A percentile compares a stretch with the other conserved stretches of the same genome.
Evolutionary conservation across 2,888 invertebrate species (phyloP).

Genomic region (Macrosiphum euphorbiae): DNA sequence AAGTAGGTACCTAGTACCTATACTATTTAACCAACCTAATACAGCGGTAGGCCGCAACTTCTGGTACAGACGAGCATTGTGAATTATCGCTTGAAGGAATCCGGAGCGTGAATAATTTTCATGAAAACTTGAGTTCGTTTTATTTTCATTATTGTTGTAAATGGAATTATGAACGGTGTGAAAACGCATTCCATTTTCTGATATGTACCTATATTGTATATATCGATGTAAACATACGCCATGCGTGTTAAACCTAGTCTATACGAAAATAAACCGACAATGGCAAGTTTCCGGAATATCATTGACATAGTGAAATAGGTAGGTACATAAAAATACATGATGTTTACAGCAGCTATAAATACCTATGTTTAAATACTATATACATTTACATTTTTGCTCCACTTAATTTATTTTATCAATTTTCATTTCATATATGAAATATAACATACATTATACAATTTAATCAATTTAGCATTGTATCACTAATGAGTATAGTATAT

Average conservation of each 20-base stretch:
- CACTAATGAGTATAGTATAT: no score
- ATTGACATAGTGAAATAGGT: background rate
- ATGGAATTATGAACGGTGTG: slow-evolving; percentile 23
- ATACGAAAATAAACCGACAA: background rate
- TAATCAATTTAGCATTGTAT: no score
- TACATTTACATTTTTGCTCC: background rate
- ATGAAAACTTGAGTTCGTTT: slow-evolving; percentile 21
- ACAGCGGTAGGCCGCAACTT: background rate
- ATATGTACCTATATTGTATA: background rate
- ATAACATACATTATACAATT: no score
- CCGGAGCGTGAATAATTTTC: slow-evolving; percentile 53
- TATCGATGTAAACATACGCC: slow-evolving; percentile 24
- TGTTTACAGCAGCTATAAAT: background rate
- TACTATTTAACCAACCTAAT: background rate
- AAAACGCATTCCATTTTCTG: slow-evolving; percentile 32
- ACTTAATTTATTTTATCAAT: background rate
- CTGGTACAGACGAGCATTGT: background rate
- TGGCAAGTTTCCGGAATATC: background rate
- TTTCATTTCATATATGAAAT: background rate
- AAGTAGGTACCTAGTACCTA: background rate
- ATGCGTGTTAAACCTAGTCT: background rate
- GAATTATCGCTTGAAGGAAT: background rate
- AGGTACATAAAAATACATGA: background rate
- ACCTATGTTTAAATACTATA: background rate
- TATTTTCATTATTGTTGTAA: slow-evolving; percentile 12